phyloP scores from a whole-genome alignment of 2,888 invertebrate species.

The Crematogaster levior region DNA sequence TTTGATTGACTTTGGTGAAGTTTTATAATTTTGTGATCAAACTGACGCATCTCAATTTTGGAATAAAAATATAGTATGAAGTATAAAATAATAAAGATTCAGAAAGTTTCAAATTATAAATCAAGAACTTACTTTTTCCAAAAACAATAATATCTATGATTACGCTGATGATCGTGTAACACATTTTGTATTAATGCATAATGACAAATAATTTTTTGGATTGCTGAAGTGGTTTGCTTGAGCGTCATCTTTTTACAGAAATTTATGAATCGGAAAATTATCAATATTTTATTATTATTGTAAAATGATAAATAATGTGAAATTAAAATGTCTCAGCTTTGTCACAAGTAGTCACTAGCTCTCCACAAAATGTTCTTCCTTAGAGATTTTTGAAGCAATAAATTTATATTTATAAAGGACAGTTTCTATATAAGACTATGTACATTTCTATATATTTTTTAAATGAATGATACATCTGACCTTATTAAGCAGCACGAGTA shows the following conservation, averaged over 20 bases:
- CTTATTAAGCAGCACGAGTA: background rate
- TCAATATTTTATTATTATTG: background rate
- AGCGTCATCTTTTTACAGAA: background rate
- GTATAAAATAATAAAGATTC: background rate
- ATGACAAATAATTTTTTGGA: background rate
- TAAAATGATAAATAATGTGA: background rate
- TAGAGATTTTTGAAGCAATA: conserved; percentile 27
- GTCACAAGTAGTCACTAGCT: conserved; percentile 13
- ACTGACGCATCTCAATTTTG: conserved; percentile 21
- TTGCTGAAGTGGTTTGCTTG: too few species aligned
- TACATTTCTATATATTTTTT: conserved; percentile 37
- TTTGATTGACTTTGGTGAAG: background rate
- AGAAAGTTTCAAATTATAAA: background rate
- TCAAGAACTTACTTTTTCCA: too few species aligned
- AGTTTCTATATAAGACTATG: conserved; percentile 62
- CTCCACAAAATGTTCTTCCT: conserved; percentile 41
- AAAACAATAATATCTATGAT: too few species aligned
- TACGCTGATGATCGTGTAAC: background rate
- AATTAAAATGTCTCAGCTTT: conserved; percentile 68
- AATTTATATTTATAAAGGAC: conserved; percentile 58
- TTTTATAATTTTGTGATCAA: conserved; percentile 7
- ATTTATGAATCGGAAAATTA: background rate
- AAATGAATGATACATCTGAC: conserved; percentile 42
- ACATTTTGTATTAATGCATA: background rate
- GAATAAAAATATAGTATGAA: too few species aligned